phyloP scores from a whole-genome alignment of 2,797 vertebrate species.

The Sphaeramia orbicularis region DNA sequence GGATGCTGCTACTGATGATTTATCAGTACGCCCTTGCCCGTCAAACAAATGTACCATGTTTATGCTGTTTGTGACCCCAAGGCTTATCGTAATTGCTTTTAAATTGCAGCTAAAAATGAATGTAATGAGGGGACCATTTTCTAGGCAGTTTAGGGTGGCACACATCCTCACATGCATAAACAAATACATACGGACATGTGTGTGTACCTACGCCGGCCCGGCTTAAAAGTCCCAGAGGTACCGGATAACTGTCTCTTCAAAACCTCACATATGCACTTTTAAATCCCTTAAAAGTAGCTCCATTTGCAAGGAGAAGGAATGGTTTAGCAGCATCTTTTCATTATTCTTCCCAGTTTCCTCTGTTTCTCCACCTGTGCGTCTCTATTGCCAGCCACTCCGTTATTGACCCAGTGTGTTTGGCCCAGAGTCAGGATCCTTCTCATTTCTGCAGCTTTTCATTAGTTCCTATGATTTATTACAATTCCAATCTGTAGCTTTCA shows the following conservation, averaged over 20 bases:
- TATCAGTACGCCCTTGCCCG: constrained; percentile 73
- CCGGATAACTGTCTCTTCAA: constrained; percentile 31
- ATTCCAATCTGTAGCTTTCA: constrained; percentile 65
- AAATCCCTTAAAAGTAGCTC: constrained; percentile 38
- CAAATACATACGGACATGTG: neutral
- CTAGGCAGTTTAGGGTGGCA: constrained; percentile 43
- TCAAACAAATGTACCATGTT: constrained; percentile 80
- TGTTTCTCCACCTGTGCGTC: constrained; percentile 53
- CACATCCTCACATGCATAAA: constrained; percentile 46
- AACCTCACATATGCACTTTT: constrained; percentile 31
- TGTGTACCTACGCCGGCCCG: neutral
- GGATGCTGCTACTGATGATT: constrained; percentile 72
- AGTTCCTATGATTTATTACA: constrained; percentile 73
- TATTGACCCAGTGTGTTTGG: constrained; percentile 72
- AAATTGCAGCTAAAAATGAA: constrained; percentile 82
- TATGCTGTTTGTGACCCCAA: constrained; percentile 70
- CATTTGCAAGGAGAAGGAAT: constrained; percentile 28
- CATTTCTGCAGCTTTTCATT: constrained; percentile 76
- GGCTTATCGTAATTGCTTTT: constrained; percentile 84
- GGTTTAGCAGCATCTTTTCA: constrained; percentile 41
- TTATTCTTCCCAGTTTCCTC: constrained; percentile 29
- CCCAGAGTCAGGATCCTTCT: constrained; percentile 63
- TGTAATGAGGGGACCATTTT: constrained; percentile 77
- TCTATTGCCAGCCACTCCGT: constrained; percentile 44
- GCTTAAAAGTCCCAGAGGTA: constrained; percentile 31